phyloP scores from a whole-genome alignment of 2,888 invertebrate genomes.

The Calameuta filiformis region DNA sequence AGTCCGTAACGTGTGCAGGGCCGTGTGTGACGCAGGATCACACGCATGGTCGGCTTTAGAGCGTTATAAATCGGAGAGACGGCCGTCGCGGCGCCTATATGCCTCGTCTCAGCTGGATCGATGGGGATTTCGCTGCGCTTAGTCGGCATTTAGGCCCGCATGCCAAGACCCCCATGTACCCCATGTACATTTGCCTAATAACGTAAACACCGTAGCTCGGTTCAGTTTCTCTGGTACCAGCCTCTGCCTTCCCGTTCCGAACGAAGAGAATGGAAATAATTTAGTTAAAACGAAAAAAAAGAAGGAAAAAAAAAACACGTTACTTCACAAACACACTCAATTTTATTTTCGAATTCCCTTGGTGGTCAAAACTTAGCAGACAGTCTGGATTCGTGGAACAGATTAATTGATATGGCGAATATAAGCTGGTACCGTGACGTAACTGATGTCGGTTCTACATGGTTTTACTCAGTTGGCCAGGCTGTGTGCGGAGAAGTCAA shows the following conservation, averaged over 20 bases:
- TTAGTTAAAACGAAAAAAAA: not conserved
- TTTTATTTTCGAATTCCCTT: not conserved
- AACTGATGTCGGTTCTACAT: not conserved
- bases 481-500: conserved; percentile 19
- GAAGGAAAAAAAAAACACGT: not conserved
- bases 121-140: conserved; percentile 52
- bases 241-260: not conserved
- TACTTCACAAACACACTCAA: not conserved
- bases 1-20: conserved; percentile 28
- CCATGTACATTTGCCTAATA: conserved; percentile 53
- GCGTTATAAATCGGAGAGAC: conserved; percentile 59
- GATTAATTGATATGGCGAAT: not conserved
- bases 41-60: conserved; percentile 54
- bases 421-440: not conserved
- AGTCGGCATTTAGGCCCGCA: conserved; percentile 58
- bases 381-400: not conserved
- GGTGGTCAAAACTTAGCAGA: not conserved
- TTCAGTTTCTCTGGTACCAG: not conserved
- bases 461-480: not conserved
- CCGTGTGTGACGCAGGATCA: conserved; percentile 49
- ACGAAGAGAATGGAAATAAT: not conserved
- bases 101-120: conserved; percentile 43
- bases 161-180: conserved; percentile 42
- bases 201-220: conserved; percentile 42
- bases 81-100: conserved; percentile 35